Base-by-base conservation (phyloP, 1,140 invertebrate genomes). In the Apis laboriosa region DNA sequence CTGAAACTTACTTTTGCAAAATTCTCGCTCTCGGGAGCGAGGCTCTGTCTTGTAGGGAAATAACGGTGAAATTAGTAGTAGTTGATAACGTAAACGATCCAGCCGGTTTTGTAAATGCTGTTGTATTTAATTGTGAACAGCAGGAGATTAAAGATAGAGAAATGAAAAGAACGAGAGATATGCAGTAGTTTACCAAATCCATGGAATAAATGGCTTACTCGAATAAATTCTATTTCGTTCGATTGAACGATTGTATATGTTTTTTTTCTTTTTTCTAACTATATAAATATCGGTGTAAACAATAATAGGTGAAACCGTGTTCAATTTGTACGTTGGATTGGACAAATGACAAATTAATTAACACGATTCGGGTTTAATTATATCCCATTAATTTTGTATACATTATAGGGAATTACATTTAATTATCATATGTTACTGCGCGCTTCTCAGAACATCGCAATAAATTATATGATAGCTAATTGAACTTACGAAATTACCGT, bases 1-100 rank as follows among this genome's bases (percentile, higher is more conserved):
- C 60, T 49, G n/a, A 78, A 64, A 64, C 51, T 71, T 34, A 34
- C 53, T 78, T 83, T 66, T 83, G 34, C 56, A 9, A 77, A 63
- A 63, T 43, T 70, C 21, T 28, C 61, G 12, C 28, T 11, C 13
- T 11, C 13, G 8, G 15, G 67, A 63, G 7, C 21, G 34, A 43
- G 43, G 28, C 43, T 83, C 34, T 13, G 4, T 21, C 53, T 19
- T 43, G 34, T 0, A 43, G 34, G 34, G 9, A 21, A 17, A 49
- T 17, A 17, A 2, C 21, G 7, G 51, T 1, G 34, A 56, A 80
- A 80, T 80, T 75, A 75, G 34, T 75, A 75, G 34, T 7, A 43
- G 24, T 49, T 56, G 71, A 24, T 28, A 24, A 53, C 34, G 34
- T 7, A 43, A 43, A 43, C 34, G 34, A 43, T 43, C 34, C 0